Evolutionary conservation across 2,888 invertebrate genomes (phyloP).

Genomic region (Melinaea menophilus): DNA sequence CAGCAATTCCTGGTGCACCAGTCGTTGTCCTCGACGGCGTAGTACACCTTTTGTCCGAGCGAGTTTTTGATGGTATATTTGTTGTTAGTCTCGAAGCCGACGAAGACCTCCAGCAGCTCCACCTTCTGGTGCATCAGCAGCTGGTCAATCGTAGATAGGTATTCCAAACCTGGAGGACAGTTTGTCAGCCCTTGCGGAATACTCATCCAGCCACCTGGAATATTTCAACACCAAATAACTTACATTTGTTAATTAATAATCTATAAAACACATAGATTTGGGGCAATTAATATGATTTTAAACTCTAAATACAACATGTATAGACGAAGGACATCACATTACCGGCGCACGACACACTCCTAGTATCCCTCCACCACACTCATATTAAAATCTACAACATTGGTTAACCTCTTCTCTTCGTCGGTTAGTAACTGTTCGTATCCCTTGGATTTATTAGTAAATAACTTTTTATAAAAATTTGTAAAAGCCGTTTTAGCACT

Average conservation of each 20-base stretch:
- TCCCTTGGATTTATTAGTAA: constrained; percentile 71
- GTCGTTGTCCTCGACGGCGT: constrained; percentile 89
- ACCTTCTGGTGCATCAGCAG: constrained; percentile 89
- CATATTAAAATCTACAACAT: constrained; percentile 38
- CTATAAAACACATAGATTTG: too few species aligned
- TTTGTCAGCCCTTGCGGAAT: constrained; percentile 85
- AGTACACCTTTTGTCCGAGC: constrained; percentile 87
- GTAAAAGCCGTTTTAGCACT: constrained; percentile 61
- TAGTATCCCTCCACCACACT: constrained; percentile 61
- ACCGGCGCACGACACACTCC: constrained; percentile 29
- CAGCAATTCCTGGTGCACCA: constrained; percentile 91
- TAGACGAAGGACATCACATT: constrained; percentile 11
- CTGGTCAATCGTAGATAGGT: constrained; percentile 91
- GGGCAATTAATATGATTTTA: neutral
- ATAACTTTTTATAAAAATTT: constrained; percentile 58
- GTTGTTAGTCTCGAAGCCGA: constrained; percentile 93
- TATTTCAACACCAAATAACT: neutral
- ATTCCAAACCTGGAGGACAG: constrained; percentile 93
- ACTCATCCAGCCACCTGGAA: constrained; percentile 90
- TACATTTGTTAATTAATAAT: too few species aligned
- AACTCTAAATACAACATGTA: neutral
- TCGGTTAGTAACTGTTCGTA: constrained; percentile 82
- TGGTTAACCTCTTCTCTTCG: constrained; percentile 82
- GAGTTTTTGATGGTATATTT: constrained; percentile 90
- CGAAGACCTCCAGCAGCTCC: constrained; percentile 87